Evolutionary conservation across 2,888 invertebrate genomes (phyloP).

Genomic region (Holacanthella duospinosa): DNA sequence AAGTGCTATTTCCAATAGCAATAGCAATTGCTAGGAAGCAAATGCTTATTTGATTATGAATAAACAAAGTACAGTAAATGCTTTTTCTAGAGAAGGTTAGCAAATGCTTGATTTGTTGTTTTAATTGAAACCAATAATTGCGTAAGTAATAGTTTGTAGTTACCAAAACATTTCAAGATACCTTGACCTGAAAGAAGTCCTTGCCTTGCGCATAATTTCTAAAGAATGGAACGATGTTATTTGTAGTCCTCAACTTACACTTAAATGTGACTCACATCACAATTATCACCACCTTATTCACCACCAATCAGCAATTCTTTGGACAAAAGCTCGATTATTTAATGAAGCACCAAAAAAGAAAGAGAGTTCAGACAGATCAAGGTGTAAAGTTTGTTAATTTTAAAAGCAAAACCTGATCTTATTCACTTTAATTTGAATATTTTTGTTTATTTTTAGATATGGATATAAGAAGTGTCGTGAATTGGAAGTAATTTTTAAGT

Average conservation of each 20-base stretch:
- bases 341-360: neutral
- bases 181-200: neutral
- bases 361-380: neutral
- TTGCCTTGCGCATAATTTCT: neutral
- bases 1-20: too few relatives aligned
- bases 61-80: too few relatives aligned
- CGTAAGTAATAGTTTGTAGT: too few relatives aligned
- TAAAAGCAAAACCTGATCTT: neutral
- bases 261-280: too few relatives aligned
- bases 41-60: too few relatives aligned
- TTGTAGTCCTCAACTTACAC: too few relatives aligned
- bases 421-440: neutral
- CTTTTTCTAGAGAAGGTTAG: too few relatives aligned
- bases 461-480: neutral
- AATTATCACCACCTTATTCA: too few relatives aligned
- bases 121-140: too few relatives aligned
- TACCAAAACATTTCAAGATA: neutral
- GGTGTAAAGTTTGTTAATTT: too few relatives aligned
- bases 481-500: neutral
- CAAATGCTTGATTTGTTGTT: too few relatives aligned
- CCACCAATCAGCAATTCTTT: neutral
- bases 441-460: neutral
- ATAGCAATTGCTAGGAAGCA: too few relatives aligned
- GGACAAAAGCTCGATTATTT: neutral
- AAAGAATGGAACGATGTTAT: neutral